A percentile compares a stretch with the other conserved stretches of the same genome.
These are phyloP conservation scores for Acanthaster planci DNA, from an alignment of 35 echinoderm and acorn worm genomes.

Conservation along the genomic window DNA sequence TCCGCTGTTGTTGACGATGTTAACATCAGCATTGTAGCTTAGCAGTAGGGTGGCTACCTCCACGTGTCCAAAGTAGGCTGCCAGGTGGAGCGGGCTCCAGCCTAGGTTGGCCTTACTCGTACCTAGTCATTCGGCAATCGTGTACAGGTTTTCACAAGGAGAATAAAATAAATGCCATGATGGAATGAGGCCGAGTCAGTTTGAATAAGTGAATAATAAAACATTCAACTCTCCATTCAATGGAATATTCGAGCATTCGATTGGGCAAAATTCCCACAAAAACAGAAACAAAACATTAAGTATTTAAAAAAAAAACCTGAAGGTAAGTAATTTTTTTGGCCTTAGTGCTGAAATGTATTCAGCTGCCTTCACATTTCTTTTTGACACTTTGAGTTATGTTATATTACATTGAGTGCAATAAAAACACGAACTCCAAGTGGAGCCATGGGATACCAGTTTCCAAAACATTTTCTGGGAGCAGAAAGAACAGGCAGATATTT, in stretches of 20 bases:
- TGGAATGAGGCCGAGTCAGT: neutral
- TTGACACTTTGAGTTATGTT: too few species aligned
- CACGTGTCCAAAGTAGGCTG: constrained; percentile 90
- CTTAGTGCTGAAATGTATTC: too few species aligned
- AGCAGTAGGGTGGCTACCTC: constrained; percentile 68
- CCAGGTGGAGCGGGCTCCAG: constrained; percentile 87
- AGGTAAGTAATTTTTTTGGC: too few species aligned
- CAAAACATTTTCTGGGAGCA: too few species aligned
- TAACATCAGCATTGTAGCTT: constrained; percentile 63
- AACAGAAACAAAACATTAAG: too few species aligned
- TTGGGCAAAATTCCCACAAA: too few species aligned
- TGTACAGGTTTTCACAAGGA: neutral
- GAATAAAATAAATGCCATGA: neutral
- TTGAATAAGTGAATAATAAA: neutral
- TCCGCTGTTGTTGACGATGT: constrained; percentile 73
- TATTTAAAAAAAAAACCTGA: too few species aligned
- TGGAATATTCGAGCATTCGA: neutral
- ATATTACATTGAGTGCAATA: too few species aligned
- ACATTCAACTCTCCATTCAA: neutral
- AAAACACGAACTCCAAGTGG: too few species aligned
- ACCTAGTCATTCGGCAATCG: constrained; percentile 15
- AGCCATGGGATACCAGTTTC: too few species aligned
- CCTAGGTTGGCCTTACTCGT: constrained; percentile 84
- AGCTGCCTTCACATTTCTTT: too few species aligned
- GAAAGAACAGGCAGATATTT: too few species aligned